Evolutionary conservation across 2,113 vertebrate species (phyloP).

Genomic region (Oncorhynchus masou): DNA sequence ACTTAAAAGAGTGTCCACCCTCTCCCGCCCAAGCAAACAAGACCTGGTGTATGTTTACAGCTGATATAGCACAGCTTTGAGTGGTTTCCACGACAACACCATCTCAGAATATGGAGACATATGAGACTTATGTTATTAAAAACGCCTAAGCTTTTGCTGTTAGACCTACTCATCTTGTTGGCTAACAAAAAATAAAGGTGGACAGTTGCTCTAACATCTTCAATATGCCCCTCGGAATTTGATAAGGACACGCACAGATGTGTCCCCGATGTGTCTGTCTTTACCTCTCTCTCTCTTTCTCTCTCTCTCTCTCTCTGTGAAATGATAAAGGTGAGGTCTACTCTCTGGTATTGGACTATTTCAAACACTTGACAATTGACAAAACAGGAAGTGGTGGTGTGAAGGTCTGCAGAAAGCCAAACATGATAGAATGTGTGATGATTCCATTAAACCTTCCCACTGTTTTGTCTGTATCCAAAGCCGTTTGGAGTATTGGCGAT

Average conservation of each 20-base stretch:
- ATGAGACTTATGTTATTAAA: slow-evolving; percentile 17
- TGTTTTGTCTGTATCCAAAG: too few species aligned
- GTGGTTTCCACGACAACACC: slow-evolving; percentile 12
- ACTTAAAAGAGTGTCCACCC: slow-evolving; percentile 18
- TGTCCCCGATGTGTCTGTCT: neutral
- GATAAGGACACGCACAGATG: too few species aligned
- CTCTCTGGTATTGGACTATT: neutral
- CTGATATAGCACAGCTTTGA: slow-evolving; percentile 31
- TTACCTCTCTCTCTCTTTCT: neutral
- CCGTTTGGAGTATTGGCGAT: too few species aligned
- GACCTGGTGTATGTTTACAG: slow-evolving; percentile 15
- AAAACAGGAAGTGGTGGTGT: too few species aligned
- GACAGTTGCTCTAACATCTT: too few species aligned
- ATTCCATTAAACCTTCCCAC: too few species aligned
- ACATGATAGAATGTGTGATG: too few species aligned
- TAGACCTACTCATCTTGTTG: too few species aligned
- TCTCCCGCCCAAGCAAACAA: slow-evolving; percentile 15
- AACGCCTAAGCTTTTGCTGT: slow-evolving; percentile 5
- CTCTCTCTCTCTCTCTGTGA: neutral
- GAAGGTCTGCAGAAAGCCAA: too few species aligned
- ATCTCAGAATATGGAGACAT: slow-evolving; percentile 9
- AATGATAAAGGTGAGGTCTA: slow-evolving; percentile 1
- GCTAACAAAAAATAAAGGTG: too few species aligned
- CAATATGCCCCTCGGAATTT: too few species aligned
- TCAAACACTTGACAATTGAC: neutral